These are phyloP conservation scores for Hucho hucho DNA, from an alignment of 2,113 vertebrate genomes.

Conservation along the genomic window DNA sequence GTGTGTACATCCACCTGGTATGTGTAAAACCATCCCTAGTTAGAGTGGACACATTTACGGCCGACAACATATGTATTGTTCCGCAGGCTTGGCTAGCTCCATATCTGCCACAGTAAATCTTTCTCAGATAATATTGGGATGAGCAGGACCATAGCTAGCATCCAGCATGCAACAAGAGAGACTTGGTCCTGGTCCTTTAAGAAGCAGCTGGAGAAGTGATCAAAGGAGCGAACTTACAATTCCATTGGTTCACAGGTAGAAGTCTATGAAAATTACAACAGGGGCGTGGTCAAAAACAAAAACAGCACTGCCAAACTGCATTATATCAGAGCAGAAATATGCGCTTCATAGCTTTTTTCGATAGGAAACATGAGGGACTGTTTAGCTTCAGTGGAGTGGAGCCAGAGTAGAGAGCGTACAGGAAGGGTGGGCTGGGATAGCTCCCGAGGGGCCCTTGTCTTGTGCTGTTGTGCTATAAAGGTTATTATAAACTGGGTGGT, in stretches of 20 bases:
- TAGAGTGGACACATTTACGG: slow-evolving; percentile 41
- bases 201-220: background rate
- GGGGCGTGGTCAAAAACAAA: background rate
- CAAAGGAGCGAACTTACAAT: background rate
- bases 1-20: slow-evolving; percentile 40
- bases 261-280: background rate
- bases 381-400: too few species aligned
- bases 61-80: slow-evolving; percentile 13
- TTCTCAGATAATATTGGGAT: background rate
- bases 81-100: slow-evolving; percentile 36
- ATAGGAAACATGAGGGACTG: too few species aligned
- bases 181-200: background rate
- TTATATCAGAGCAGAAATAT: background rate
- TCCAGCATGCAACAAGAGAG: background rate
- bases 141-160: background rate
- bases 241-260: background rate
- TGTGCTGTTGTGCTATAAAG: slow-evolving; percentile 13
- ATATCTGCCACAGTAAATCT: slow-evolving; percentile 31
- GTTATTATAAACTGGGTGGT: background rate
- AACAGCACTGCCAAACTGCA: background rate
- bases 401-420: too few species aligned
- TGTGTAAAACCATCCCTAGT: slow-evolving; percentile 31
- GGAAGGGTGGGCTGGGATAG: background rate
- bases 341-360: background rate
- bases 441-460: slow-evolving; percentile 1